Evolutionary conservation across 2,797 vertebrate genomes (phyloP), one percentile per base, ranked within the genome.

Genomic region (Characodon lateralis): DNA sequence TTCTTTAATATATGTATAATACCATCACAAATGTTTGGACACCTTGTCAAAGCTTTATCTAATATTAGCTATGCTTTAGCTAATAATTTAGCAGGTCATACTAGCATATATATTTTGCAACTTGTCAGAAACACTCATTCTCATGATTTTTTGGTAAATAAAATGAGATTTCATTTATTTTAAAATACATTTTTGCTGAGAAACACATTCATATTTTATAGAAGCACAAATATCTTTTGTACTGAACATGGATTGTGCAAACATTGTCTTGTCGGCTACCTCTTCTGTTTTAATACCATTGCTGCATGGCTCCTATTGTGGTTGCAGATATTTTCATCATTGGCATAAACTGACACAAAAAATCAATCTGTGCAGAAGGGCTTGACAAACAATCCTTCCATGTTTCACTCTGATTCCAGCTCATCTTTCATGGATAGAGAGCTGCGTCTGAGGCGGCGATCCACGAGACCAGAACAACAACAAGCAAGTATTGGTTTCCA

Each of bases 401-500:
- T 46, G 51, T 77, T 61, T 72, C 16, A 10, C 31, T 73, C 24
- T 39, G 31, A 74, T 20, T 50, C 35, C 39, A 74, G 28, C 35
- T 59, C 24, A 18, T 43, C 18, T 10, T 7, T 66, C 35, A 8
- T 18, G 31, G 65, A 63, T 14, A 1, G 35, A 71, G 28, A 71
- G 13, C 74, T 65, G n/a, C 55, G 31, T 80, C 68, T 53, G 51
- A 74, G 61, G 78, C 48, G 72, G 18, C 3, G 31, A 76, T 43
- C 61, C 46, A 69, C 56, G 7, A 24, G 51, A 77, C 71, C 31
- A 39, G 14, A 56, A 43, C 66, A 66, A 65, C 59, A 73, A 22
- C 46, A 51, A 41, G 46, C 28, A 74, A 70, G 48, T 76, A 82
- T 74, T 46, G 10, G 71, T 78, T 82, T 87, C 46, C n/a, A 73